Evolutionary conservation across 2,113 vertebrate genomes (phyloP).

Genomic region (Pituophis catenifer): DNA sequence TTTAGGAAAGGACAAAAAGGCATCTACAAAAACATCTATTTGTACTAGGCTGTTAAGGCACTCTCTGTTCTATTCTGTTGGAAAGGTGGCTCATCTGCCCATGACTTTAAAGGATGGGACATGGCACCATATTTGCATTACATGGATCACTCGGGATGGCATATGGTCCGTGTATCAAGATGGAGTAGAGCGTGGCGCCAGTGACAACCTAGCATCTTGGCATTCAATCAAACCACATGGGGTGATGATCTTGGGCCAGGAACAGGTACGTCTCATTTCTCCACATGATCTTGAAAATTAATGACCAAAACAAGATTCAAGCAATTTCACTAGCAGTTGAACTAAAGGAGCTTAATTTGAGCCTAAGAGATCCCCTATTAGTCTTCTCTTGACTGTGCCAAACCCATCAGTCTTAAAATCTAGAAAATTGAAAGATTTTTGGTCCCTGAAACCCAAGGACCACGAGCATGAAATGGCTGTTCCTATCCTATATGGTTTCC

Average conservation of each 20-base stretch:
- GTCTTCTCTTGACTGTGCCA: neutral
- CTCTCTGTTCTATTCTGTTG: fast-evolving
- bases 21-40: fast-evolving
- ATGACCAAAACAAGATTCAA: neutral
- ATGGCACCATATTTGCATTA: constrained; percentile 93
- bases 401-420: neutral
- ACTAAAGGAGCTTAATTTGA: neutral
- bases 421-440: neutral
- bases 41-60: fast-evolving
- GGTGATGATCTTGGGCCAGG: constrained; percentile 90
- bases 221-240: constrained; percentile 93
- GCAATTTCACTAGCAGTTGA: neutral
- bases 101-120: constrained; percentile 81
- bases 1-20: neutral
- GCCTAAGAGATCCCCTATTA: neutral
- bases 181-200: constrained; percentile 81
- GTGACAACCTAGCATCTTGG: constrained; percentile 92
- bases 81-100: constrained; percentile 88
- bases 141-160: constrained; percentile 93
- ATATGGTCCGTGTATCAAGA: constrained; percentile 87
- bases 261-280: constrained; percentile 76
- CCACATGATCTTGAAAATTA: fast-evolving
- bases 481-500: neutral
- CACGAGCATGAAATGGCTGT: neutral
- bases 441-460: neutral